Evolutionary conservation across 2,113 vertebrate genomes (phyloP).

Genomic region (Chaetura pelagica): DNA sequence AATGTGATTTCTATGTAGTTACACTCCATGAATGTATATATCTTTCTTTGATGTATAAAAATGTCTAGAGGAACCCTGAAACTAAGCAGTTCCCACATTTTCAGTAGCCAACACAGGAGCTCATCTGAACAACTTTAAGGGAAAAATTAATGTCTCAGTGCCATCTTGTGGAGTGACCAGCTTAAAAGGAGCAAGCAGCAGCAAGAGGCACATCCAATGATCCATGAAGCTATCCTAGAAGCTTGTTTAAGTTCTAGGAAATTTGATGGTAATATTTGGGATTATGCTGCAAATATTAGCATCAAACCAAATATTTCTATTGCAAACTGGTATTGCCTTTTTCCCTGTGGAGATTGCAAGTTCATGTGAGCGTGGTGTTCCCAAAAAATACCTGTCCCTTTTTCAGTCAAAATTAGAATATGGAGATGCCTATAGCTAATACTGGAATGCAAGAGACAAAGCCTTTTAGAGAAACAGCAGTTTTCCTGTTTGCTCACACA

Average conservation of each 20-base stretch:
- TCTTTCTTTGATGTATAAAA: neutral
- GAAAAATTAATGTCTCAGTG: constrained; percentile 22
- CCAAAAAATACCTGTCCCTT: neutral
- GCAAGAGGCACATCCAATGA: neutral
- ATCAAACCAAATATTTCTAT: neutral
- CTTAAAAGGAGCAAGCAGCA: neutral
- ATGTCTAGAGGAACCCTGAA: neutral
- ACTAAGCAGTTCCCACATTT: neutral
- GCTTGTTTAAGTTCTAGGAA: neutral
- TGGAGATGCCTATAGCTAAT: neutral
- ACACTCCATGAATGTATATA: neutral
- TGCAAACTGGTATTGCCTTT: neutral
- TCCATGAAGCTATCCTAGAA: neutral
- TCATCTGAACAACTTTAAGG: neutral
- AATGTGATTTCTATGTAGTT: neutral
- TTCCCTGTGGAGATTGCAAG: neutral
- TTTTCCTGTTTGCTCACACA: neutral
- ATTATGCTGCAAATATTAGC: neutral
- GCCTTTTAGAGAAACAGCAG: neutral
- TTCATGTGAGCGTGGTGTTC: accelerated
- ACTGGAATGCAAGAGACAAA: neutral
- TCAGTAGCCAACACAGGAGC: neutral
- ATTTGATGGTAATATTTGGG: neutral
- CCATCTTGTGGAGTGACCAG: constrained; percentile 16
- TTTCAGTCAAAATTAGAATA: neutral